Percentiles rank a stretch among this genome's conserved stretches.
These are phyloP conservation scores for Nothoprocta perdicaria DNA, from an alignment of 2,113 vertebrate genomes.

Conservation along the genomic window DNA sequence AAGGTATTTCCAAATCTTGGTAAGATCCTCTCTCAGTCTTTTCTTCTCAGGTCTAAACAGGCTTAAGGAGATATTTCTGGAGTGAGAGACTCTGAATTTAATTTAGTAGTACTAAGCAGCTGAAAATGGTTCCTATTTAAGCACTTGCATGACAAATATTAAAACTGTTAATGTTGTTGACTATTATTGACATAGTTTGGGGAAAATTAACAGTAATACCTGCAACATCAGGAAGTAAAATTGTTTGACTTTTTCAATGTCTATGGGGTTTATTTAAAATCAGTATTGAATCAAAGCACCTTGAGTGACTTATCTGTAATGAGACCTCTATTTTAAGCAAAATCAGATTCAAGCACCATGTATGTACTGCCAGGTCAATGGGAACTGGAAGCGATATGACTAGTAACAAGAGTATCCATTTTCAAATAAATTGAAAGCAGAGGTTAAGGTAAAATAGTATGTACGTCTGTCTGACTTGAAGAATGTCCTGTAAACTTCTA, in stretches of 20 bases:
- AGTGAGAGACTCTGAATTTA: not conserved
- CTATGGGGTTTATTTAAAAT: not conserved
- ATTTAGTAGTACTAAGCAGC: not conserved
- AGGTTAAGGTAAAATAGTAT: not conserved
- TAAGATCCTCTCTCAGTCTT: too few species aligned
- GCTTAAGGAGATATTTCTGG: not conserved
- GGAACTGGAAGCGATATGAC: fast-evolving
- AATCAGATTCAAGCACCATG: not conserved
- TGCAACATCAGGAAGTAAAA: not conserved
- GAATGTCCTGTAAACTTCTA: not conserved
- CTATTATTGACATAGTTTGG: not conserved
- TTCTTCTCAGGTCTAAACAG: too few species aligned
- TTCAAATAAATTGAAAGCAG: not conserved
- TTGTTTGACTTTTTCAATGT: not conserved
- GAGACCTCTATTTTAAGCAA: not conserved
- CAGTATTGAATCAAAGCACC: not conserved
- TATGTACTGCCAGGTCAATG: not conserved
- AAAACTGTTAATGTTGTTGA: not conserved
- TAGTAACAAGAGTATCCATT: not conserved
- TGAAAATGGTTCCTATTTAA: not conserved
- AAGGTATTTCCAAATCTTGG: too few species aligned
- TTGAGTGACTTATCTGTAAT: not conserved
- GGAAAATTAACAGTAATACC: not conserved
- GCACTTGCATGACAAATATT: not conserved
- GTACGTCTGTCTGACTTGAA: not conserved